phyloP scores from a whole-genome alignment of 2,888 invertebrate genomes.

The Anthophora plumipes region DNA sequence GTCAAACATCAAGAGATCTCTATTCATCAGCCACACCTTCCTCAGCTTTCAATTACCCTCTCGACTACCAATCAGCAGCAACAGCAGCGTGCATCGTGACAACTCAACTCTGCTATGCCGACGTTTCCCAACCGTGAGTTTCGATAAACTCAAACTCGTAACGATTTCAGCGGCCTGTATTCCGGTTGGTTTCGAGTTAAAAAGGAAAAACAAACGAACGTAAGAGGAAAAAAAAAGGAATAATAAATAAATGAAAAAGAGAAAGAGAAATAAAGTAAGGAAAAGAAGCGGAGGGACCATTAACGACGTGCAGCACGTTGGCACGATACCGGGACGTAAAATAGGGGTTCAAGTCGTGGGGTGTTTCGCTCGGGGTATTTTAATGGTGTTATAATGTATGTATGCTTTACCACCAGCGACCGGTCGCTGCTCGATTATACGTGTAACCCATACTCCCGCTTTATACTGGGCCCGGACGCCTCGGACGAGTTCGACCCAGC shows the following conservation, averaged over 20 bases:
- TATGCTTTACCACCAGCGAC: slow-evolving; percentile 80
- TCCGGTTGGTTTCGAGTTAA: too few species aligned
- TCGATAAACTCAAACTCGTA: slow-evolving; percentile 42
- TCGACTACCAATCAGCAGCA: not conserved
- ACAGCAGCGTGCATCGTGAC: not conserved
- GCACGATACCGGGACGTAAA: slow-evolving; percentile 75
- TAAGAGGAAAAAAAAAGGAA: not conserved
- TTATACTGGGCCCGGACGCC: slow-evolving; percentile 69
- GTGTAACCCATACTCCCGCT: slow-evolving; percentile 64
- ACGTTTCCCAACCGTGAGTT: not conserved
- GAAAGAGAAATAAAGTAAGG: slow-evolving; percentile 8
- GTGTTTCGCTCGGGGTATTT: slow-evolving; percentile 79
- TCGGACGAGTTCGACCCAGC: slow-evolving; percentile 81
- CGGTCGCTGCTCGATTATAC: slow-evolving; percentile 63
- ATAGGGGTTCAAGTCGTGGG: slow-evolving; percentile 76
- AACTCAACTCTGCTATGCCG: not conserved
- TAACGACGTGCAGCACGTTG: slow-evolving; percentile 75
- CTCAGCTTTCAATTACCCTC: not conserved
- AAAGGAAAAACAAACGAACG: not conserved
- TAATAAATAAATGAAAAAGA: slow-evolving; percentile 1
- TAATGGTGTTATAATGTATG: slow-evolving; percentile 84
- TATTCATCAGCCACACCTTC: too few species aligned
- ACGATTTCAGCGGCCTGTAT: not conserved
- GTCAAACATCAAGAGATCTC: too few species aligned
- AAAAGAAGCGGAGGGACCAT: slow-evolving; percentile 50